Evolutionary conservation across 2,797 vertebrate species (phyloP).

Genomic region (Moxostoma hubbsi): DNA sequence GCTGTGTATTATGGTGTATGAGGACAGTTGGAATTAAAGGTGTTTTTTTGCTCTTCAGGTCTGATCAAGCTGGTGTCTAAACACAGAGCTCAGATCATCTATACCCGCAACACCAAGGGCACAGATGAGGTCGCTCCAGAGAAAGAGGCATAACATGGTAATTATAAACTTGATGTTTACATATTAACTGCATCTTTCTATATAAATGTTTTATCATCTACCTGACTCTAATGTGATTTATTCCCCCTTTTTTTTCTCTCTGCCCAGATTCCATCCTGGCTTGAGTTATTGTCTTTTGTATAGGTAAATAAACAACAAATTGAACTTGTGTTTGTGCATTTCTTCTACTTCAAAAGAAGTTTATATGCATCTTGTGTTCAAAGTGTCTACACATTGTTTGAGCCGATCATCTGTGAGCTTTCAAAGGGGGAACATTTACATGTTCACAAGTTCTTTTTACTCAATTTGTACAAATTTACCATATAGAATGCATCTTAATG

Average conservation of each 20-base stretch:
- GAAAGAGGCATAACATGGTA: constrained; percentile 79
- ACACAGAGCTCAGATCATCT: constrained; percentile 87
- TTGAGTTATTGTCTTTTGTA: constrained; percentile 54
- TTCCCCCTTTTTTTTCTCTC: neutral
- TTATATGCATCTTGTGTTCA: neutral
- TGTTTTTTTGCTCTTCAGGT: constrained; percentile 63
- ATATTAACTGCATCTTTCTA: neutral
- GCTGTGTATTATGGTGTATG: neutral
- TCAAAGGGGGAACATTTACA: no score
- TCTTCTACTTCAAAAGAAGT: neutral
- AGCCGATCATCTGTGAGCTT: no score
- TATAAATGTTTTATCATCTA: neutral
- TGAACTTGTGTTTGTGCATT: constrained; percentile 11
- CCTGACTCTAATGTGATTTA: neutral
- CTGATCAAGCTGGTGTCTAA: constrained; percentile 88
- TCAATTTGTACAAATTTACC: no score
- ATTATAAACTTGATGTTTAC: constrained; percentile 36
- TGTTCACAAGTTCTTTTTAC: no score
- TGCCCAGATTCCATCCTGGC: constrained; percentile 37
- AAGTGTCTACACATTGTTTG: neutral
- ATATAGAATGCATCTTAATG: no score
- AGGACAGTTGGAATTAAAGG: no score
- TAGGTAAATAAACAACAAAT: constrained; percentile 59
- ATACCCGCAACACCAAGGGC: constrained; percentile 87
- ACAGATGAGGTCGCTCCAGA: constrained; percentile 80